Conservation (phyloP, 2,797 vertebrate genomes). For the Octomys mimax region DNA sequence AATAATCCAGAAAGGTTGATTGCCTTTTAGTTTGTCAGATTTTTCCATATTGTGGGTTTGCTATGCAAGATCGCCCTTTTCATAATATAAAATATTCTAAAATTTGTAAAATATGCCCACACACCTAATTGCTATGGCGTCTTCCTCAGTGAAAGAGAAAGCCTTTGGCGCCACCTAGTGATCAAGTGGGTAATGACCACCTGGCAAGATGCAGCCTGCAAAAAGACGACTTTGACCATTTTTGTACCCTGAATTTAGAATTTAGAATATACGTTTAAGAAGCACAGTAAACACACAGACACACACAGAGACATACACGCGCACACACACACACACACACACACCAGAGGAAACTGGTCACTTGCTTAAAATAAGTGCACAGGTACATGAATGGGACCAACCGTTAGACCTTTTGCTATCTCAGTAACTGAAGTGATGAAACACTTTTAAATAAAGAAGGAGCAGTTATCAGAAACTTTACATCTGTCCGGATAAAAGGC, state of each 20-base stretch:
- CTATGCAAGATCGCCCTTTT: not conserved
- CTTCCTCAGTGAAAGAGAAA: not conserved
- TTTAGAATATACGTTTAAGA: not conserved
- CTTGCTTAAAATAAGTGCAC: not conserved
- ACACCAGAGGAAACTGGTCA: not conserved
- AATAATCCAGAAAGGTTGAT: not conserved
- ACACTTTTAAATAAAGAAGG: slow-evolving; percentile 32
- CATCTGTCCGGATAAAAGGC: not conserved
- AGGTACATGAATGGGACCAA: not conserved
- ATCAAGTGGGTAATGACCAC: not conserved
- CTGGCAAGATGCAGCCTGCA: not conserved
- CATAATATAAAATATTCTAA: not conserved
- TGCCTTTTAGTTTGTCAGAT: not conserved
- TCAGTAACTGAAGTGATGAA: slow-evolving; percentile 26
- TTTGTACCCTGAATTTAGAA: slow-evolving; percentile 7
- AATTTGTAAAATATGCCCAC: not conserved
- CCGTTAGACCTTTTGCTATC: not conserved
- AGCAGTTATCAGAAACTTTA: not conserved
- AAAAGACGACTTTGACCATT: not conserved
- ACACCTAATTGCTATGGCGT: too few species aligned
- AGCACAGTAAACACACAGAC: not conserved
- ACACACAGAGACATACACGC: not conserved
- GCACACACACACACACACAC: not conserved
- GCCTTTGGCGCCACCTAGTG: slow-evolving; percentile 62
- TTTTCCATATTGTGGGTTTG: not conserved